Percentiles rank a stretch among this genome's conserved stretches.
These are phyloP conservation scores for Chionodraco myersi DNA, from an alignment of 2,113 vertebrate species.

Conservation along the genomic window DNA sequence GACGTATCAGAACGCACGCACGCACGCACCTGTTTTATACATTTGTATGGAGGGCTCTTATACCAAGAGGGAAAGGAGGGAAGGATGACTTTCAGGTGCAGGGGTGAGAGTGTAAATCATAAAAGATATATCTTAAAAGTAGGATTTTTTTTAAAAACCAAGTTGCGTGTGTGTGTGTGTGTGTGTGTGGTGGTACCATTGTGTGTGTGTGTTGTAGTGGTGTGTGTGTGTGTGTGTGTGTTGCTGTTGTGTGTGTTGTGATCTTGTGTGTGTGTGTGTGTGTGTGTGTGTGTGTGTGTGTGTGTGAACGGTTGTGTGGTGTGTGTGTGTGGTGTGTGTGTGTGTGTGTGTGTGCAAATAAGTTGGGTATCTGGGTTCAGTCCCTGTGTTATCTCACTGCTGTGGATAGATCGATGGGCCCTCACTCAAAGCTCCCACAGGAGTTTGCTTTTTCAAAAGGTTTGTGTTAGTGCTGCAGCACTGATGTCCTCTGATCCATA, in stretches of 20 bases:
- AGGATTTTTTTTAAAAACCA: background rate
- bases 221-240: no score
- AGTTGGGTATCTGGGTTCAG: slow-evolving; percentile 29
- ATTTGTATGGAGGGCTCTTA: background rate
- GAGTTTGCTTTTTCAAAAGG: slow-evolving; percentile 46
- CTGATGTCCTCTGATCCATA: slow-evolving; percentile 63
- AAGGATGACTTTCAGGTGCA: slow-evolving; percentile 24
- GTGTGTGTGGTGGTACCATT: no score
- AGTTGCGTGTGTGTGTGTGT: background rate
- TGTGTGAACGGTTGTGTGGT: no score
- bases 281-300: no score
- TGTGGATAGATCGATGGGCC: slow-evolving; percentile 55
- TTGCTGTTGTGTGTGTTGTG: no score
- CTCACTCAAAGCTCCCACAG: slow-evolving; percentile 44
- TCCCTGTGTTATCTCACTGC: slow-evolving; percentile 40
- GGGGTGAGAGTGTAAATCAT: slow-evolving; percentile 3
- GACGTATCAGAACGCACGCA: no score
- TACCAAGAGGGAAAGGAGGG: background rate
- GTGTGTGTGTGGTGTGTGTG: no score
- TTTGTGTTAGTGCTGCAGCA: slow-evolving; percentile 52
- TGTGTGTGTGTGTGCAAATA: slow-evolving; percentile 13
- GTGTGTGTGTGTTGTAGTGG: no score
- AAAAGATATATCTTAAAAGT: slow-evolving; percentile 29
- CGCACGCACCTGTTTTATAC: slow-evolving; percentile 8
- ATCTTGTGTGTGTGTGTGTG: no score